A percentile compares a stretch with the other conserved stretches of the same genome.
phyloP scores from a whole-genome alignment of 2,797 vertebrate species.

The Limnodromus scolopaceus region DNA sequence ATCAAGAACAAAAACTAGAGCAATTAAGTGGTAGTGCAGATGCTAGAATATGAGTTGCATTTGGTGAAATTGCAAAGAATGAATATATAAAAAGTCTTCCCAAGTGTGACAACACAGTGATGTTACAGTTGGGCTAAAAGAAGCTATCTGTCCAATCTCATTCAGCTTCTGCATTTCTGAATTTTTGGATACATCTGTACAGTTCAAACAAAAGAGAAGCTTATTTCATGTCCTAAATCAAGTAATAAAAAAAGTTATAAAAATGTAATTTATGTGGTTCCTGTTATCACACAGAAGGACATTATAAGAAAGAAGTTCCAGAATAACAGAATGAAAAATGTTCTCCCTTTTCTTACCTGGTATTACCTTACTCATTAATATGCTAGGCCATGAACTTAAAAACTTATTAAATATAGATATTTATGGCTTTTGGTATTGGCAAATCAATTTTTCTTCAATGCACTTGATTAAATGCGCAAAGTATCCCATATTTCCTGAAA shows the following conservation, averaged over 20 bases:
- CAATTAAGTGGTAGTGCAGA: background rate
- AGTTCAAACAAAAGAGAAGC: background rate
- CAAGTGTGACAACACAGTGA: background rate
- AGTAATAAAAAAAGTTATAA: background rate
- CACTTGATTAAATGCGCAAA: background rate
- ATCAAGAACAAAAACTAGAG: background rate
- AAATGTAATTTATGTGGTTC: background rate
- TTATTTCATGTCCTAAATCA: background rate
- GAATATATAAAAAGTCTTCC: background rate
- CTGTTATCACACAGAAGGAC: background rate
- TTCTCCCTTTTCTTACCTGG: background rate
- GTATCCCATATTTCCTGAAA: background rate
- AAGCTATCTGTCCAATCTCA: background rate
- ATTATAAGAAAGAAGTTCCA: background rate
- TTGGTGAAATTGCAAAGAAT: background rate
- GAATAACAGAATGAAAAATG: background rate
- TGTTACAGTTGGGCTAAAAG: background rate
- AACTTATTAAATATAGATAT: background rate
- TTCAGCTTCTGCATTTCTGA: background rate
- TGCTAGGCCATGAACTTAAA: background rate
- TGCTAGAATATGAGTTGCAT: background rate
- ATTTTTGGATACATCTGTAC: background rate
- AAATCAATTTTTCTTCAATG: background rate
- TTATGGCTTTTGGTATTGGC: background rate
- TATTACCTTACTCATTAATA: background rate